Base-by-base conservation (phyloP, 1,140 invertebrate genomes). In the Manduca sexta region DNA sequence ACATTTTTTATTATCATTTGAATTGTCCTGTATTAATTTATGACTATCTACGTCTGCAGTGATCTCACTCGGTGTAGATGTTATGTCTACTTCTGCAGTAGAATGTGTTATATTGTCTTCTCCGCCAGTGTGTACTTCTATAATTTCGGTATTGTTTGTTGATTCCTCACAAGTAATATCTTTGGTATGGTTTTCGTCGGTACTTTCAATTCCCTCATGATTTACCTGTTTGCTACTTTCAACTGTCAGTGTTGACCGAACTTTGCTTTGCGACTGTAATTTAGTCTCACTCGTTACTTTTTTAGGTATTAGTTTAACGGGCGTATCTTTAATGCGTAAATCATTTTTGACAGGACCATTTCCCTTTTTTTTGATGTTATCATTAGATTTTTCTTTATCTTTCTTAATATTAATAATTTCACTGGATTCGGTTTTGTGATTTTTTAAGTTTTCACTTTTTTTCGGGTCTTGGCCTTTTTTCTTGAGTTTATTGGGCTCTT, bases 381-480 rank as follows among this genome's bases (percentile, higher is more conserved):
- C 58, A 51, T 45, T 42, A 34, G 46, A 53, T 40, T 51, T 59
- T 30, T 67, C 55, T 46, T 60, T 64, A 43, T 70, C 69, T 15
- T 64, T 68, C 47, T 61, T 69, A 11, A 31, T 56, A 15, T 49
- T n/a, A 6, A 58, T 46, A 48, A 16, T 42, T 30, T 45, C 34
- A n/a, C 15, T 45, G 30, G 33, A 5, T n/a, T 60, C 63, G 41
- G 57, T 69, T 48, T 59, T 63, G 30, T 53, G 37, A 50, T 33
- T 51, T 35, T 52, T 51, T 44, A 60, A 33, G 29, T 73, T 70
- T 41, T 71, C 74, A 42, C 18, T 75, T 41, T 68, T 26, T 53
- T 72, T 64, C 52, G 38, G 15, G 8, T 80, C 76, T 12, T 48
- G 2, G 15, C 69, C 60, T 35, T 56, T 44, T 41, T 75, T 73